Base-by-base conservation (phyloP, 2,888 invertebrate genomes). In the Exephanes ischioxanthus region DNA sequence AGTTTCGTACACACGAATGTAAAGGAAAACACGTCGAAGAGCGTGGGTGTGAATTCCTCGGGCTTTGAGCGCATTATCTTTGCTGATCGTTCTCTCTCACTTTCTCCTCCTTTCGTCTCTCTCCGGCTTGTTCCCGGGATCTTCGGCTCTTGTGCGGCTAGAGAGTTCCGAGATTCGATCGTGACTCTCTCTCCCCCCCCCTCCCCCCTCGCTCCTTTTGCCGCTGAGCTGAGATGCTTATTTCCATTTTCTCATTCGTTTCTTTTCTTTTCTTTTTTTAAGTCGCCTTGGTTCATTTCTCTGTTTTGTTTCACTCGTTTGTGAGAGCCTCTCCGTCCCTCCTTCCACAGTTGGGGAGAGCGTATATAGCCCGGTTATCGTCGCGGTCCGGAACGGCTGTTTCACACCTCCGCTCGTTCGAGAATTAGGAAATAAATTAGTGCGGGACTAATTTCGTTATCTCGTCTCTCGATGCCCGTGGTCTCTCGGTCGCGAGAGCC, bases 391-490 rank as follows among this genome's bases (percentile, higher is more conserved):
- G 91, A 93, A 93, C 92, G 93, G 90, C 92, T 93, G 93, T 93
- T 93, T 93, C 93, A 93, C 93, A 93, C 93, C 93, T 93, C 93
- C 93, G 93, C 93, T 92, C 91, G 91, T 89, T 86, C 92, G 91
- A 89, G 93, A 93, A 93, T 93, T 93, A 93, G 93, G 93, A 93
- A 93, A 93, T 93, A 93, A 93, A 93, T 93, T 93, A 93, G 93
- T 91, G 89, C 89, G 93, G 91, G 91, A 92, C 93, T 93, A 93
- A 93, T 93, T 93, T 93, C 91, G 93, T 93, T 93, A 93, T 93
- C 93, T 93, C 90, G 87, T 81, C 90, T 89, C 89, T 88, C 82
- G 83, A 85, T 79, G 75, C 66, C 82, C 66, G 81, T 78, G 84
- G 83, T 85, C 63, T 30, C 22, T 37, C n/a, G 37, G 26, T 7